Percentiles rank a stretch among this genome's conserved stretches.
Conservation (phyloP, 2,797 vertebrate genomes). For the Pantherophis vulpinus region DNA sequence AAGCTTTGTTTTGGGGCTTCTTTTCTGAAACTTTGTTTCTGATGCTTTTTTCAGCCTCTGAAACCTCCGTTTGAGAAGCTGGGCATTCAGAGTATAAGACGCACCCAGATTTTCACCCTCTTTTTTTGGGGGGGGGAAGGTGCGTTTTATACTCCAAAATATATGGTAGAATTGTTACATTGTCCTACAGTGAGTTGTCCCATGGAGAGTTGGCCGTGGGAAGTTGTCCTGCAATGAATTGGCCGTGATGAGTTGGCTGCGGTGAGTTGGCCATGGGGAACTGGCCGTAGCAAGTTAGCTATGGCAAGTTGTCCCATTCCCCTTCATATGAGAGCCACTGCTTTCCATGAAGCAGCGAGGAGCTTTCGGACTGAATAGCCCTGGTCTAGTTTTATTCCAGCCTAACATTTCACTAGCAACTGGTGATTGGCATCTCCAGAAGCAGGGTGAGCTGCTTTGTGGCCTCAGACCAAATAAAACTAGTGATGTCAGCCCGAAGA, state of each 20-base stretch:
- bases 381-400: background rate
- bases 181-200: background rate
- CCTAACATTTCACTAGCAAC: background rate
- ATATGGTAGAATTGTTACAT: background rate
- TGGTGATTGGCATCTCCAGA: background rate
- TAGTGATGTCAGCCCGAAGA: background rate
- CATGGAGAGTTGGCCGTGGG: too few species aligned
- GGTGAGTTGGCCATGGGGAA: background rate
- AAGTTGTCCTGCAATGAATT: too few species aligned
- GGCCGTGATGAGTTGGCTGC: too few species aligned
- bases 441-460: background rate
- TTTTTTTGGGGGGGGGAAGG: too few species aligned
- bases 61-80: too few species aligned
- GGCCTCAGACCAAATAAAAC: background rate
- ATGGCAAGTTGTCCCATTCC: background rate
- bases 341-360: background rate
- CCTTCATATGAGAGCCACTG: too few species aligned
- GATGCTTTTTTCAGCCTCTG: too few species aligned
- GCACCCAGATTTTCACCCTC: too few species aligned
- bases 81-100: too few species aligned
- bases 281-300: background rate
- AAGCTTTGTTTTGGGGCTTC: too few species aligned
- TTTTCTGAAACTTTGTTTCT: too few species aligned
- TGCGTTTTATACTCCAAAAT: too few species aligned
- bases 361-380: background rate